phyloP scores from a whole-genome alignment of 2,113 vertebrate genomes.

The Vulpes lagopus region DNA sequence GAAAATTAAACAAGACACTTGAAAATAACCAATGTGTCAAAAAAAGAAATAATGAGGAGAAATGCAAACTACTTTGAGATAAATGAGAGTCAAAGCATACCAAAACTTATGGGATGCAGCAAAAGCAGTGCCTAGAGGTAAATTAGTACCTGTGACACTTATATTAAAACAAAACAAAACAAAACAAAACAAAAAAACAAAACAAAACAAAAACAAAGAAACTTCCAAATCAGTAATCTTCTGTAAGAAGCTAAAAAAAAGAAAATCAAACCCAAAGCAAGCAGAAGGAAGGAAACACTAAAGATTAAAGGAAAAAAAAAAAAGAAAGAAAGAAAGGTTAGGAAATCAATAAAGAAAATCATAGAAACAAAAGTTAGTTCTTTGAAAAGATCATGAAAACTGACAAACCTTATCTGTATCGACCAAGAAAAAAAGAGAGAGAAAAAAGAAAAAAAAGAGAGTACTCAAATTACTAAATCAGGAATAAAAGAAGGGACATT shows the following conservation, averaged over 20 bases:
- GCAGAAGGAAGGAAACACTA: neutral
- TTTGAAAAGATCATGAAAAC: neutral
- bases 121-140: neutral
- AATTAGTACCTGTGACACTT: neutral
- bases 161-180: neutral
- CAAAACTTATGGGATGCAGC: neutral
- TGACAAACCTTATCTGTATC: neutral
- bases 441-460: neutral
- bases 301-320: neutral
- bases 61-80: neutral
- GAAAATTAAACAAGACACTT: neutral
- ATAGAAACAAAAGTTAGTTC: neutral
- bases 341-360: neutral
- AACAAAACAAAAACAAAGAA: neutral
- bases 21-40: neutral
- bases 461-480: neutral
- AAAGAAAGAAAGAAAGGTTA: neutral
- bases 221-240: neutral
- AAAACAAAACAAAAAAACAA: neutral
- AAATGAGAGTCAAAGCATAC: neutral
- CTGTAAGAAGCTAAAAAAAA: neutral
- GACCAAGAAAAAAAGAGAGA: neutral
- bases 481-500: neutral
- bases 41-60: neutral
- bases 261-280: neutral